Base-by-base conservation (phyloP, 2,797 vertebrate species). In the Coilia nasus region DNA sequence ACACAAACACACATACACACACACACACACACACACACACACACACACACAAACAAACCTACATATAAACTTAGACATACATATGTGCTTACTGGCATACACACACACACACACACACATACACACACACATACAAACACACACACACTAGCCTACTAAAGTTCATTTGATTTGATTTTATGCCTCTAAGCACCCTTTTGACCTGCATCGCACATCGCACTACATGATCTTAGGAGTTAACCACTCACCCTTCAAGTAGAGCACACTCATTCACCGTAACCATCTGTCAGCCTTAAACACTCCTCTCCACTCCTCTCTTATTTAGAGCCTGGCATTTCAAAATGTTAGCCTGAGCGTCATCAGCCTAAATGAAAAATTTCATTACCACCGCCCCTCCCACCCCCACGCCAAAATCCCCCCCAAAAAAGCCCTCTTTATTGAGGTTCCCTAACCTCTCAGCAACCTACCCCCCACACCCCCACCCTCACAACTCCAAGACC, bases 321-420 rank as follows among this genome's bases (percentile, higher is more conserved):
- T 41, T 41, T 6, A 41, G 6, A 6, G 17, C 6, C 4, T 78
- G 71, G 31, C 71, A 78, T 78, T 78, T 78, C 6, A 78, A 78
- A 78, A 78, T 41, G 71, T 78, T 19, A 78, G 31, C 71, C 35
- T 5, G 7, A 78, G 71, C 71, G 71, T 78, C 71, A 78, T 44
- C 35, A 35, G 19, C 31, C 71, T 41, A 78, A 78, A 78, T 78
- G 31, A 41, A 75, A 75, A 41, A 31, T 41, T 75, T 75, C 35
- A 78, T 44, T 35, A 71, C 31, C 15, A 31, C 28, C 28, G 4
- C 28, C 67, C 62, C 31, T 6, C 14, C 9, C 14, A 3, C 50
- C 9, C 7, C 9, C 50, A 3, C 50, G 23, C 67, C 3, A 67
- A 15, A 31, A 64, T 64, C 67, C 31, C 67, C 67, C 62, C 31